Base-by-base conservation (phyloP, 2,888 invertebrate genomes). In the Scrobipalpa atriplicella region DNA sequence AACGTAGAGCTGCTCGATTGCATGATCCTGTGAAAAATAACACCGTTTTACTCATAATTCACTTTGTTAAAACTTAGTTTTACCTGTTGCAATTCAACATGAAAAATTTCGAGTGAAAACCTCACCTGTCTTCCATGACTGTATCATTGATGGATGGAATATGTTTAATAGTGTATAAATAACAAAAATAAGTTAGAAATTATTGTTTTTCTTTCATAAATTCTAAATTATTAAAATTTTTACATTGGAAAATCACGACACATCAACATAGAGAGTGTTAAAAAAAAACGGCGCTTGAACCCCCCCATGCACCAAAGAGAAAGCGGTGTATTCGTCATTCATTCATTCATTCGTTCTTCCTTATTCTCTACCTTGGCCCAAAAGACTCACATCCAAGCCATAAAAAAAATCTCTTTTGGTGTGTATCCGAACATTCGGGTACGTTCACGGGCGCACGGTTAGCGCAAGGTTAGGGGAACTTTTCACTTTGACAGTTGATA, bases 231-330 rank as follows among this genome's bases (percentile, higher is more conserved):
- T 88, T 90, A 88, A 90, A 85, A 88, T 62, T 87, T 86, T 83
- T 78, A 85, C 58, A 58, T 84, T 82, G 81, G 82, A 90, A 87
- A 90, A 90, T 91, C 91, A 85, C 90, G 92, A 92, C 92, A 92
- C 92, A 92, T 92, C 92, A 92, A 92, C 92, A 92, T 83, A 90
- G 75, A 68, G 73, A 76, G 80, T 86, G 84, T 89, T 91, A 79
- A 21, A 43, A 43, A 19, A 18, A 43, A 43, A 36, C 3, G 1
- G 18, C 18, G 16, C n/a, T 29, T 38, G 36, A 8, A n/a, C n/a
- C n/a, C 58, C 1, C 7, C 58, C 16, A 19, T 21, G 1, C 8
- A 11, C 18, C 8, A 54, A 18, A 3, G n/a, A 58, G 36, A 11
- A 36, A 58, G n/a, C 43, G n/a, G n/a, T 8, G 18, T 51, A 3